Conservation (phyloP, 2,113 vertebrate species). For the Sarotherodon lohbergeri region DNA sequence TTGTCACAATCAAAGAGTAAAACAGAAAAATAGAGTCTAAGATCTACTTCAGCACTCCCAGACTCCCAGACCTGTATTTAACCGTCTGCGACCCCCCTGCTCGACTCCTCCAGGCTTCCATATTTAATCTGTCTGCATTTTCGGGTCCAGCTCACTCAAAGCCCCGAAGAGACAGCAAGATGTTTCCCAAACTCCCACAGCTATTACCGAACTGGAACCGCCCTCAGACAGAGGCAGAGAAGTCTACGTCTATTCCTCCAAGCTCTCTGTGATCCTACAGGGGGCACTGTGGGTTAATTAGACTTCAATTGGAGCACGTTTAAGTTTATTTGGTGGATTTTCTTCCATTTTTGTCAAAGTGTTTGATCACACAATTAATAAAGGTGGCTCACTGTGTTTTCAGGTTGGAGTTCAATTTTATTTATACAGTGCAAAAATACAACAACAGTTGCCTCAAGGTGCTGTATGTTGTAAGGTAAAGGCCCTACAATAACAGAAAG, state of each 20-base stretch:
- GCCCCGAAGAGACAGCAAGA: background rate
- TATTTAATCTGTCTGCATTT: conserved; percentile 18
- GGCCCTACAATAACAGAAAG: background rate
- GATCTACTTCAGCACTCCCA: background rate
- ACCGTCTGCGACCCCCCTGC: background rate
- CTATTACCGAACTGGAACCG: background rate
- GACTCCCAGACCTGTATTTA: conserved; percentile 8
- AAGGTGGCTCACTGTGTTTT: background rate
- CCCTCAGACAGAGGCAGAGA: background rate
- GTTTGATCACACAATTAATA: background rate
- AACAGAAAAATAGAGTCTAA: background rate
- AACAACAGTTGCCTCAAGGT: background rate
- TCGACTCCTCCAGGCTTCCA: background rate
- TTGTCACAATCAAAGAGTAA: background rate
- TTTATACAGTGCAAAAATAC: background rate
- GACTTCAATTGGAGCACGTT: background rate
- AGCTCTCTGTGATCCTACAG: background rate
- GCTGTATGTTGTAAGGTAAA: background rate
- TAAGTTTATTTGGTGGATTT: background rate
- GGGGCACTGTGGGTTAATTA: background rate
- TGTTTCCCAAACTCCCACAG: background rate
- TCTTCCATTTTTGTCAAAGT: background rate
- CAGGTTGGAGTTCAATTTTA: background rate
- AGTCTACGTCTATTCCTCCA: background rate
- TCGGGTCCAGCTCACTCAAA: conserved; percentile 3